These are phyloP conservation scores for Hydra vulgaris DNA, from an alignment of 30 jellyfish, hydroid and myxozoan species.

Conservation along the genomic window DNA sequence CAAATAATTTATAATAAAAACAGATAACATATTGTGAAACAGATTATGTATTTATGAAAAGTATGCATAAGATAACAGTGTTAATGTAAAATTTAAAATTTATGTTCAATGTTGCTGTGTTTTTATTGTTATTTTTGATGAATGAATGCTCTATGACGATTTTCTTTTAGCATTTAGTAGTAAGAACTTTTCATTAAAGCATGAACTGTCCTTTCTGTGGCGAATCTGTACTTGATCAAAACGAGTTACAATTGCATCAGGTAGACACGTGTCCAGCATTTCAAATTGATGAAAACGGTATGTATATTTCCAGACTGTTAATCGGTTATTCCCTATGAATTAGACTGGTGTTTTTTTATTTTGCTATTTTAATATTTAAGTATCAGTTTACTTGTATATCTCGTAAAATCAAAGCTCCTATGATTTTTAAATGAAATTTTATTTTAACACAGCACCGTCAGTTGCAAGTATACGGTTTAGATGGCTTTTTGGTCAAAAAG, in stretches of 20 bases:
- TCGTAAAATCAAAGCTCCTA: too few species aligned
- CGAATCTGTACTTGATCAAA: background rate
- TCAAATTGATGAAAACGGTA: slow-evolving; percentile 10
- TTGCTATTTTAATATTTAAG: too few species aligned
- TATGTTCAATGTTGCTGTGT: background rate
- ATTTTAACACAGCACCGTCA: background rate
- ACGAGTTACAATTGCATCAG: slow-evolving; percentile 13
- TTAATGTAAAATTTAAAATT: too few species aligned
- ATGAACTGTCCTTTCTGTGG: slow-evolving; percentile 9
- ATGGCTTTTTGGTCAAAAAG: background rate
- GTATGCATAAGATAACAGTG: too few species aligned
- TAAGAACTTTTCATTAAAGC: background rate
- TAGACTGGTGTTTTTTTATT: too few species aligned
- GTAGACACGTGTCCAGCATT: slow-evolving; percentile 12
- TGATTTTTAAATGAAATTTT: too few species aligned
- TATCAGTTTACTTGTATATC: too few species aligned
- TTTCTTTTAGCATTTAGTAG: background rate
- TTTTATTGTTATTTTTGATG: background rate
- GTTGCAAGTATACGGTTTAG: background rate
- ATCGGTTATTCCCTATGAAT: too few species aligned
- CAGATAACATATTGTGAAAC: too few species aligned
- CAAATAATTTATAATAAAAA: too few species aligned
- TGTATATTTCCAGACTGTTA: background rate
- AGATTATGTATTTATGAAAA: too few species aligned
- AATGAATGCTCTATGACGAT: background rate